Conservation (phyloP, 2,888 invertebrate species). For the Elmis aenea region DNA sequence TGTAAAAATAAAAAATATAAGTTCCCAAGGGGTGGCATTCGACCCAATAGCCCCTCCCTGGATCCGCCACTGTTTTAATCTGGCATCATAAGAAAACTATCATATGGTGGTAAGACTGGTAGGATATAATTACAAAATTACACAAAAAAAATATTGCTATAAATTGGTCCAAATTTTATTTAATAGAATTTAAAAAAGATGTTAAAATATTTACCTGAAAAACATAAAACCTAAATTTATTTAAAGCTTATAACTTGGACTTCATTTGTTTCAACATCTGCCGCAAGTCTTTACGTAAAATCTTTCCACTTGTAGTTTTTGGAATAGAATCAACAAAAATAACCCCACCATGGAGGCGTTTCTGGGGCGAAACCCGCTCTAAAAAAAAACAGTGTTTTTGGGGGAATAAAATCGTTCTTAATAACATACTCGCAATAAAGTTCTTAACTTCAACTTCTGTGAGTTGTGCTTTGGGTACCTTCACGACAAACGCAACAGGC, state of each 20-base stretch:
- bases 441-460: conserved; percentile 42
- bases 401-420: conserved; percentile 4
- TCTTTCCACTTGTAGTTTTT: conserved; percentile 73
- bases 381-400: conserved; percentile 20
- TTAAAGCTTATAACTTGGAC: conserved; percentile 36
- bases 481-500: conserved; percentile 71
- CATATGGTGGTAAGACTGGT: no score
- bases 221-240: no score
- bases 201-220: no score
- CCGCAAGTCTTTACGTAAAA: conserved; percentile 59
- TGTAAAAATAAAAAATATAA: no score
- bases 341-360: conserved; percentile 68
- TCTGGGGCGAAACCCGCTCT: conserved; percentile 64
- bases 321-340: conserved; percentile 69
- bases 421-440: conserved; percentile 47
- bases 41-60: no score
- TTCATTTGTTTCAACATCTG: conserved; percentile 39
- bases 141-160: no score
- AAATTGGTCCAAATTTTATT: no score
- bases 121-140: no score
- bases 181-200: no score
- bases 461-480: conserved; percentile 49
- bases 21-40: no score
- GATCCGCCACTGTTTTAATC: no score
- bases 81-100: no score